phyloP scores from a whole-genome alignment of 2,113 vertebrate species.

The Zosterops hypoxanthus region DNA sequence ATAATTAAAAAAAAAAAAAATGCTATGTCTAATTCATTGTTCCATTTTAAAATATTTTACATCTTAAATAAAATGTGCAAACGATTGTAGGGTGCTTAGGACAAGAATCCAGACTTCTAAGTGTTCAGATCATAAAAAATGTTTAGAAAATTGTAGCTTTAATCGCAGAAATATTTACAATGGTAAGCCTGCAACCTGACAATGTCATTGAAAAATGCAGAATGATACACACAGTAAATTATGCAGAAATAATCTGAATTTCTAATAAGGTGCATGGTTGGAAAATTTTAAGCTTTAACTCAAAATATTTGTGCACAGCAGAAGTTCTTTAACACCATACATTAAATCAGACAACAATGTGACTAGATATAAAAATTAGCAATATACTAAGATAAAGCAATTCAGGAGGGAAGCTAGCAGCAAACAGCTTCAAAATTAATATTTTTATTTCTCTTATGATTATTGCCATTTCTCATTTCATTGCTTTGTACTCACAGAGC shows the following conservation, averaged over 20 bases:
- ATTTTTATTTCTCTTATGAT: background rate
- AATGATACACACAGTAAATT: background rate
- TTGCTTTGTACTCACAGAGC: background rate
- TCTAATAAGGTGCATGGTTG: background rate
- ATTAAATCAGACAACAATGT: conserved; percentile 6
- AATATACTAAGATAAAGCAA: conserved; percentile 6
- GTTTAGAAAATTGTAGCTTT: background rate
- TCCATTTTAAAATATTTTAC: background rate
- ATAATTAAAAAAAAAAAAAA: background rate
- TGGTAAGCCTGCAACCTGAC: background rate
- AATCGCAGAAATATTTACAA: background rate
- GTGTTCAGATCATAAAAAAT: background rate
- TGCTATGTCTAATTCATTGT: accelerated
- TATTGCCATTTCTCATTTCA: background rate
- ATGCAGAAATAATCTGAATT: conserved; percentile 17
- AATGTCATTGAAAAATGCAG: background rate
- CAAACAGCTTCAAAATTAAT: background rate
- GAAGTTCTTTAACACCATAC: background rate
- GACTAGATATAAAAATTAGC: background rate
- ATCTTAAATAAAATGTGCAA: background rate
- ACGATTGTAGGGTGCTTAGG: accelerated
- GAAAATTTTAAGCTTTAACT: background rate
- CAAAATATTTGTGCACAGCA: background rate
- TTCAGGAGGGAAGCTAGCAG: background rate
- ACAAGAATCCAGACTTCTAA: background rate